Evolutionary conservation across 1,140 invertebrate genomes (phyloP), one percentile per base, ranked within the genome.

Genomic region (Drosophila pruinosa): DNA sequence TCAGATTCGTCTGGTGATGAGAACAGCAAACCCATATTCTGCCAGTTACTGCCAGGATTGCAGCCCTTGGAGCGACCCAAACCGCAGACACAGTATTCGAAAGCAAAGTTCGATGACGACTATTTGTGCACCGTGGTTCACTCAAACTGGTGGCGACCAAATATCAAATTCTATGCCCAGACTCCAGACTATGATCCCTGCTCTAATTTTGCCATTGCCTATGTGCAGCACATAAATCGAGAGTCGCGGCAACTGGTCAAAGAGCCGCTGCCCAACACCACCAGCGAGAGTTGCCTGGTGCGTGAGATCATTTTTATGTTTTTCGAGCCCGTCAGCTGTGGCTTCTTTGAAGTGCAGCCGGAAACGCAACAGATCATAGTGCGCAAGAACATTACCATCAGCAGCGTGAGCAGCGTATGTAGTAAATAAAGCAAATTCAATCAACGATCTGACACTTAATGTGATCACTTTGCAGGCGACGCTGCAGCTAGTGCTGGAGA

Each of bases 301-400:
- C 63, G 90, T 2, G 91, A 91, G 43, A 85, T 91, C 14, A 54
- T 91, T 14, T 75, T 90, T n/a, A 91, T 91, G 89, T 91, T 91
- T 24, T 53, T 75, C 2, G 24, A 24, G 3, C 89, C 90, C 0
- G 47, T 22, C 10, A 77, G 48, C 8, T 91, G 89, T 19, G 76
- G 74, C 17, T 91, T 89, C 41, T 91, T 91, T n/a, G 21, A 41
- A 3, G 48, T 90, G n/a, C 36, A 65, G 3, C 62, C 24, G 12
- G 36, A 56, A 0, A 53, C 39, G 12, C 4, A 21, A 2, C 4
- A 28, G 17, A 73, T 91, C n/a, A 52, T 1, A 2, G 45, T 86
- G 3, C 75, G 78, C 7, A 4, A 10, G 0, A 74, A 86, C 45
- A 78, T 89, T 0, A 74, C 72, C 45, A 65, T 91, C 4, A 63